Evolutionary conservation across 1,140 invertebrate species (phyloP), one percentile per base, ranked within the genome.

Genomic region (Xylocopa sonorina): DNA sequence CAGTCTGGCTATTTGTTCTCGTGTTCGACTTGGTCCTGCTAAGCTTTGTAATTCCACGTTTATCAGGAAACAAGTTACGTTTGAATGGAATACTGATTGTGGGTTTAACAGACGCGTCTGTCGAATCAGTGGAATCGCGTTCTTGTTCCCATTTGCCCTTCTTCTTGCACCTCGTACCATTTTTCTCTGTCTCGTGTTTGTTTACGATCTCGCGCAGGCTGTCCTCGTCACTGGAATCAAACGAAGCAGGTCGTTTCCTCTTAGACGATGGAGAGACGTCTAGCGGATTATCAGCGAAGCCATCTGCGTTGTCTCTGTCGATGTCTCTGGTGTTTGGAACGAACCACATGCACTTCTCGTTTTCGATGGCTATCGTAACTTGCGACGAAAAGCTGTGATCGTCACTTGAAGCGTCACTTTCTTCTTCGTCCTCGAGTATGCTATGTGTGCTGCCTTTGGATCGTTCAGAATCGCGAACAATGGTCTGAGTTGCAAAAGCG

Each of bases 271-370:
- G 12, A 1, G 53, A 60, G 0, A 1, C 7, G 0, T 0, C 27
- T 2, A 7, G 2, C 32, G 21, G 12, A 18, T 32, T 14, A 0
- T 24, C 48, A 5, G 0, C 0, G 0, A 3, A 0, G 5, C 0
- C 18, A 21, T 2, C 6, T 7, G 27, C 3, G n/a, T 16, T 41
- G 29, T 48, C 50, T 0, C 14, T 3, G 0, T 55, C 29, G 2
- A 24, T 6, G 3, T 55, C n/a, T 14, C 16, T 64, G 7, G 32
- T 32, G 14, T 60, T 43, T 0, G 12, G 29, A 32, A 43, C 7
- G 10, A 29, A 55, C 41, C 24, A 64, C n/a, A 21, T 46, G 7
- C 18, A 14, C 21, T 14, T 51, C 24, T 60, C 34, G 27, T 0
- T 32, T 3, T 21, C 55, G 3, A 5, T 69, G 16, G n/a, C n/a